Base-by-base conservation (phyloP, 2,888 invertebrate species). In the Archaeoteleia sp. region DNA sequence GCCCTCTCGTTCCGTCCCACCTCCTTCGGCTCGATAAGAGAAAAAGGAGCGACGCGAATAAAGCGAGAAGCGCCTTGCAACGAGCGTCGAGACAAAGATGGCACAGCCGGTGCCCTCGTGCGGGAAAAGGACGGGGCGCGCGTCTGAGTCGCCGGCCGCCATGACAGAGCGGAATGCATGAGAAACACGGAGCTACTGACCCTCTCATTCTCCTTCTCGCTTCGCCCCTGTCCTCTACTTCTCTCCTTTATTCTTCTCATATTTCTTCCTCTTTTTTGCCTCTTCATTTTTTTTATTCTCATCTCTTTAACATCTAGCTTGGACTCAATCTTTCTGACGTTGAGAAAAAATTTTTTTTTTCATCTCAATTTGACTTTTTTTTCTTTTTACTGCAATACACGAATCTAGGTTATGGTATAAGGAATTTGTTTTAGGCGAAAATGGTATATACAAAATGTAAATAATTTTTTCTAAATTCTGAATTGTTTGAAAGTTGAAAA, bases 161-260 rank as follows among this genome's bases (percentile, higher is more conserved):
- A 80, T 83, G 81, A 82, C 82, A 76, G 79, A 79, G 78, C 81
- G 81, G 83, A 83, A 83, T 83, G 82, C 82, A 83, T 83, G 82
- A 82, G 83, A 83, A 45, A 83, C 82, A 78, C 78, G 73, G 78
- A 81, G 81, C 82, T 82, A 82, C 82, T 79, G 83, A 81, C 81
- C 81, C 81, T 78, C 74, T 76, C 73, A 63, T 55, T 69, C 53
- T 55, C 53, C 65, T 68, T 40, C 70, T 70, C 61, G 30, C 27
- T 58, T 23, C 23, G 7, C 23, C 55, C 13, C 61, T 49, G 46
- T 42, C 60, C 35, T 66, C 60, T 74, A 61, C 43, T 53, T 70
- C 65, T 61, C 62, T 57, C 45, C 45, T 13, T 61, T 58, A 29
- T 51, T 51, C 30, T 45, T 53, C 48, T 49, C 39, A 15, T 40